phyloP scores from a whole-genome alignment of 2,888 invertebrate genomes.

The Drosophila yooni region DNA sequence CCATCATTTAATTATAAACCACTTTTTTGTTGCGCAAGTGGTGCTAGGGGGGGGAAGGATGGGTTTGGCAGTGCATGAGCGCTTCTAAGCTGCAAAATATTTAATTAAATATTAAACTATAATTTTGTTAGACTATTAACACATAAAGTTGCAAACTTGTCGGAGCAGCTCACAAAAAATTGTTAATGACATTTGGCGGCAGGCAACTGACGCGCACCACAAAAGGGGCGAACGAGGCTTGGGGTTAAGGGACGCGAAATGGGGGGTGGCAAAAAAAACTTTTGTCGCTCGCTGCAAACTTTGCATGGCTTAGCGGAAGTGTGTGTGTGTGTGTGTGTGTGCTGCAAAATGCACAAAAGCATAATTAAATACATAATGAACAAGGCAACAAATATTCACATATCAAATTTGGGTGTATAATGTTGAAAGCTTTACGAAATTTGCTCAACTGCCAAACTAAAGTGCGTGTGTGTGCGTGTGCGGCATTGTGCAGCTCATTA shows the following conservation, averaged over 20 bases:
- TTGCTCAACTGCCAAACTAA: constrained; percentile 57
- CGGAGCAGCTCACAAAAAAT: constrained; percentile 62
- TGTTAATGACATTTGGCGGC: constrained; percentile 70
- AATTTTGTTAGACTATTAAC: constrained; percentile 67
- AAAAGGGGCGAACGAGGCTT: neutral
- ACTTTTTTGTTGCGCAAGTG: constrained; percentile 3
- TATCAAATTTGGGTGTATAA: constrained; percentile 51
- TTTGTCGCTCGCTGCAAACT: constrained; percentile 55
- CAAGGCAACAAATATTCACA: constrained; percentile 66
- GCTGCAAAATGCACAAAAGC: constrained; percentile 74
- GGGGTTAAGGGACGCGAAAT: neutral
- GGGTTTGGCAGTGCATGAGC: constrained; percentile 30
- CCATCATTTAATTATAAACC: constrained; percentile 61
- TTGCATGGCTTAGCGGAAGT: constrained; percentile 53
- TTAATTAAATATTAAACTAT: constrained; percentile 77
- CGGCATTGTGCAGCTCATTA: constrained; percentile 46
- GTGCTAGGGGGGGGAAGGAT: neutral
- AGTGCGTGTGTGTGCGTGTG: neutral
- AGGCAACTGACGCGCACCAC: constrained; percentile 27
- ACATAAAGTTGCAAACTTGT: constrained; percentile 69
- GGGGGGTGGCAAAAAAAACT: constrained; percentile 38
- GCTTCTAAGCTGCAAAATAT: constrained; percentile 63
- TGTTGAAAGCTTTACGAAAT: constrained; percentile 59
- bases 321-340: constrained; percentile 26
- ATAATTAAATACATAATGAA: constrained; percentile 81